Evolutionary conservation across 2,888 invertebrate species (phyloP).

Genomic region (Stenodera caucasica): DNA sequence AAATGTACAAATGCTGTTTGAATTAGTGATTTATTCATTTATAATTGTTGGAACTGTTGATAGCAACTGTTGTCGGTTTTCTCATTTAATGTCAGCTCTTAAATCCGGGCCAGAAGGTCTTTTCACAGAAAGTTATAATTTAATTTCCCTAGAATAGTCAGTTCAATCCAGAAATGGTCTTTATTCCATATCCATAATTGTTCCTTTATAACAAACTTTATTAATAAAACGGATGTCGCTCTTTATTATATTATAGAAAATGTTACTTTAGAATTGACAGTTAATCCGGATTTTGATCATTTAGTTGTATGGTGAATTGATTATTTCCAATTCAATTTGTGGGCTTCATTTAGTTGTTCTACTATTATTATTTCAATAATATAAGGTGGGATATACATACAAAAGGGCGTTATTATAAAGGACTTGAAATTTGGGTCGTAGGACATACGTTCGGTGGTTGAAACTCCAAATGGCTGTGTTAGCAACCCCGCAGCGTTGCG

Average conservation of each 20-base stretch:
- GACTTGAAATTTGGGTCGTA: conserved; percentile 28
- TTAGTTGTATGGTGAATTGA: too few species aligned
- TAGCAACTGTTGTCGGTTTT: not conserved
- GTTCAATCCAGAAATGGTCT: not conserved
- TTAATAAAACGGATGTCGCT: not conserved
- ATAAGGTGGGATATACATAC: conserved; percentile 25
- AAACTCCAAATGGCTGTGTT: conserved; percentile 29
- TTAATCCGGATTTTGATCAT: not conserved
- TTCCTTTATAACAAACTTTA: not conserved
- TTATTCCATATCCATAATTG: not conserved
- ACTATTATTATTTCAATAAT: too few species aligned
- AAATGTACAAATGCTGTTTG: too few species aligned
- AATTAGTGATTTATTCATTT: not conserved
- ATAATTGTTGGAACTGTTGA: not conserved
- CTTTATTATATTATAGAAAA: not conserved
- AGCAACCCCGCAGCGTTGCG: conserved; percentile 25
- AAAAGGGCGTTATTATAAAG: conserved; percentile 29
- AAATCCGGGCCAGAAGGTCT: not conserved
- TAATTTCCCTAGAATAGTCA: not conserved
- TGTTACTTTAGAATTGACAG: not conserved
- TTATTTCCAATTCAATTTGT: too few species aligned
- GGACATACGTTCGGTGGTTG: conserved; percentile 29
- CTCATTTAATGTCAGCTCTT: not conserved
- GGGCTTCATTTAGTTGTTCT: conserved; percentile 7
- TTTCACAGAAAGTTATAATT: conserved; percentile 1